These are phyloP conservation scores for Petrophora chlorosata DNA, from an alignment of 2,888 invertebrate genomes.

Conservation along the genomic window DNA sequence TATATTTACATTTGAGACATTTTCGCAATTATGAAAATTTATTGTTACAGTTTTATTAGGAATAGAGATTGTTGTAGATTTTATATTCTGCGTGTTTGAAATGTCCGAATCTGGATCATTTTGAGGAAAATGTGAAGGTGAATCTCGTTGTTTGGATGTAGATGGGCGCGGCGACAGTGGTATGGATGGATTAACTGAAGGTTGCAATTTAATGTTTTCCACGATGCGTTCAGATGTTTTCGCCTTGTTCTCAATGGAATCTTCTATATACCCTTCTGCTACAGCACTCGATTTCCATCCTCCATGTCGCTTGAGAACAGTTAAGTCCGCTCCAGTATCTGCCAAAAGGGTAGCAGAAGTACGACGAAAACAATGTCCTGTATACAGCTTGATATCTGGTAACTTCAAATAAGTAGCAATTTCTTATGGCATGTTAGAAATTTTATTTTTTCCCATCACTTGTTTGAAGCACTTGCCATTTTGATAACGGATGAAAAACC, in stretches of 20 bases:
- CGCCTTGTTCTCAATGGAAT: not conserved
- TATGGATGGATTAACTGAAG: too few relatives aligned
- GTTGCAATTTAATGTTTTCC: too few relatives aligned
- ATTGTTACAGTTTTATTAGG: too few relatives aligned
- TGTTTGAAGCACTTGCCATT: not conserved
- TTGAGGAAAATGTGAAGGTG: too few relatives aligned
- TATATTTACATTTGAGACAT: too few relatives aligned
- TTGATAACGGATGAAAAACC: not conserved
- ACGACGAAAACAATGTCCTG: constrained; percentile 9
- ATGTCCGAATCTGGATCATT: too few relatives aligned
- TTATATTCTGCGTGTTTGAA: too few relatives aligned
- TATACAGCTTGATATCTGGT: constrained; percentile 3
- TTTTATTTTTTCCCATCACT: too few relatives aligned
- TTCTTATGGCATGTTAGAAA: not conserved
- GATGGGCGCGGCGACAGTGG: too few relatives aligned
- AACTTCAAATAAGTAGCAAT: constrained; percentile 21
- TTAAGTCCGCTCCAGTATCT: not conserved
- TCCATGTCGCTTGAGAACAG: not conserved
- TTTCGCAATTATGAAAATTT: too few relatives aligned
- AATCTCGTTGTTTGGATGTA: too few relatives aligned
- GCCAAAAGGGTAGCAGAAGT: constrained; percentile 7
- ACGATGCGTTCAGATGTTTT: not conserved
- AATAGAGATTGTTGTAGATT: too few relatives aligned
- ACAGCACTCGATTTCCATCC: not conserved
- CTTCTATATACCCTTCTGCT: not conserved